These are phyloP conservation scores for Erynnis tages DNA, from an alignment of 2,888 invertebrate species.

Conservation along the genomic window DNA sequence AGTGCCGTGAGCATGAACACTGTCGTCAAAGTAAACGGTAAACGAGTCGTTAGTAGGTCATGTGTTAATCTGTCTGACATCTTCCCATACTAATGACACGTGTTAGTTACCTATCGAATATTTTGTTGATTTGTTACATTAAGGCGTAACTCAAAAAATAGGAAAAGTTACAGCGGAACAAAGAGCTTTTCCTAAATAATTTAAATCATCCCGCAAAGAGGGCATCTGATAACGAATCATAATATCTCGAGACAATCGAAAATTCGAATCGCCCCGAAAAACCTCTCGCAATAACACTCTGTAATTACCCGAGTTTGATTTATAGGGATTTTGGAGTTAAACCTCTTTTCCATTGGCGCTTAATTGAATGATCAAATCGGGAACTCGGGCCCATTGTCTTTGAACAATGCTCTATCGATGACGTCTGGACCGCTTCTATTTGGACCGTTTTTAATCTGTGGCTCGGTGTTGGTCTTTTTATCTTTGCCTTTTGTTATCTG, in stretches of 20 bases:
- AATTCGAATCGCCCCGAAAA: constrained; percentile 12
- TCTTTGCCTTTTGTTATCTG: no score
- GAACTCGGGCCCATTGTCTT: constrained; percentile 53
- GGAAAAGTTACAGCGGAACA: no score
- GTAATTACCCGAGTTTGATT: constrained; percentile 71
- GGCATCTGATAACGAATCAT: neutral
- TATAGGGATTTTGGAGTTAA: constrained; percentile 65
- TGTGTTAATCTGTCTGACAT: no score
- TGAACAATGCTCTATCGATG: constrained; percentile 67
- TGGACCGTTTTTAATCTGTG: constrained; percentile 38
- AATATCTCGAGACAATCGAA: constrained; percentile 17
- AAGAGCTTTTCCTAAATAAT: no score
- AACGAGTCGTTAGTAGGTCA: no score
- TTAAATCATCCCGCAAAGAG: constrained; percentile 2
- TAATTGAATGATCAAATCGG: constrained; percentile 75
- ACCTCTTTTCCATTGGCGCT: constrained; percentile 73
- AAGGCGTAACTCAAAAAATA: no score
- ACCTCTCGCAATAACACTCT: constrained; percentile 22
- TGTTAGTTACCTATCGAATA: no score
- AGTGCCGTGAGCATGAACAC: no score
- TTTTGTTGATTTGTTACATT: no score
- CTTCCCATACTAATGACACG: no score
- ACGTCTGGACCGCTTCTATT: constrained; percentile 25
- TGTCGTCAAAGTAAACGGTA: no score
- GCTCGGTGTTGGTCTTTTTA: constrained; percentile 8